Conservation (phyloP, 1,140 invertebrate species). For the Antheraea pernyi region DNA sequence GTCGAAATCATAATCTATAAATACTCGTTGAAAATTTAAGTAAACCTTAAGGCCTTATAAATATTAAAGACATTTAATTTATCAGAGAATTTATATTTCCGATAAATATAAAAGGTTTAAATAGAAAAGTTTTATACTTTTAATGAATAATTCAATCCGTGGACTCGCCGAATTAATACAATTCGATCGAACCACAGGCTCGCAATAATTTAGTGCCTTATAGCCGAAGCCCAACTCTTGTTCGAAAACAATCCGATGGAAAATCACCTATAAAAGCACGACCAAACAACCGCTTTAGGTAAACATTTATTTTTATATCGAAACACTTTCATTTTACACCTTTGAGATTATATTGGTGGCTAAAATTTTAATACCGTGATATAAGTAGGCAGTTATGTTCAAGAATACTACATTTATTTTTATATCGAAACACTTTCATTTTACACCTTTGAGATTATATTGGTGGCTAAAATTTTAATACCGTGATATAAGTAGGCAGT, state of each 20-base stretch:
- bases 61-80: conserved; percentile 8
- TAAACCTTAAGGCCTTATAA: background rate
- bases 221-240: conserved; percentile 8
- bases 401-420: conserved; percentile 27
- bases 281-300: conserved; percentile 17
- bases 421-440: conserved; percentile 20
- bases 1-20: background rate
- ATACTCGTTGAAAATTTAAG: background rate
- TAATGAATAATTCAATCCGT: conserved; percentile 20
- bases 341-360: background rate
- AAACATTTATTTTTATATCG: conserved; percentile 25
- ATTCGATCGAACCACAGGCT: conserved; percentile 1
- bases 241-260: conserved; percentile 14
- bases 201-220: conserved; percentile 23
- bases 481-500: background rate
- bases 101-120: conserved; percentile 12
- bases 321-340: conserved; percentile 15
- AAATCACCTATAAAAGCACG: conserved; percentile 28
- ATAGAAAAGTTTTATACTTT: conserved; percentile 14
- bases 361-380: background rate
- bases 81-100: conserved; percentile 1
- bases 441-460: conserved; percentile 6
- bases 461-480: background rate
- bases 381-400: background rate
- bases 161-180: conserved; percentile 15